phyloP scores from a whole-genome alignment of 2,113 vertebrate genomes.

The Colinus virginianus region DNA sequence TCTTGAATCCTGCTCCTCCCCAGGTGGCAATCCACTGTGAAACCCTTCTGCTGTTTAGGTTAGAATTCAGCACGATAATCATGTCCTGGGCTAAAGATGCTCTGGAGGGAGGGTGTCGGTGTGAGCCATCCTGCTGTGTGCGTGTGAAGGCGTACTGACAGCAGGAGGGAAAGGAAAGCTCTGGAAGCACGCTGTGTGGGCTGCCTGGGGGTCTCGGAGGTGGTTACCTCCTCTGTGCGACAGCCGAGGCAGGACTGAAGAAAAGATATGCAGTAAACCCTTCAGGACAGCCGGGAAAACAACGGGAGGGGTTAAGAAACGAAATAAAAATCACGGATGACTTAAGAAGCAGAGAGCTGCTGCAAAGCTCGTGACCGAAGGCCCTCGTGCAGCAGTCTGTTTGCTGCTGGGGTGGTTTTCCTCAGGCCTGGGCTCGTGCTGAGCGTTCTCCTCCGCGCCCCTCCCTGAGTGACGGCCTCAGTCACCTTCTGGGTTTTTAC shows the following conservation, averaged over 20 bases:
- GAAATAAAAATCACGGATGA: background rate
- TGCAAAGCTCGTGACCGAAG: background rate
- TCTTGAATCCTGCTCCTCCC: background rate
- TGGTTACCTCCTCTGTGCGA: background rate
- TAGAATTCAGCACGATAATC: background rate
- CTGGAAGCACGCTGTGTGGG: background rate
- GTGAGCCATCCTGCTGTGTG: accelerated
- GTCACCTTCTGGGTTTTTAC: too few relatives aligned
- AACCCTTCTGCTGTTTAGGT: background rate
- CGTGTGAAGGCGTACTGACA: accelerated
- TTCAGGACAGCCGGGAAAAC: background rate
- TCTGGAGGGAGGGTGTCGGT: background rate
- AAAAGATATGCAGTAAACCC: background rate
- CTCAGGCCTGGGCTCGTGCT: background rate
- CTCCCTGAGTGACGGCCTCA: too few relatives aligned
- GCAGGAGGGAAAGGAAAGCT: background rate
- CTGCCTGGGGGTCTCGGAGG: background rate
- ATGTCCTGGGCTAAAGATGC: background rate
- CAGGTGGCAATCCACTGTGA: background rate
- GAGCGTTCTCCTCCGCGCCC: too few relatives aligned
- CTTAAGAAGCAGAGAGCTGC: background rate
- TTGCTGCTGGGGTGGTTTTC: accelerated
- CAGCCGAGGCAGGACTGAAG: background rate
- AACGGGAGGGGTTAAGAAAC: accelerated
- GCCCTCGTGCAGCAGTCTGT: background rate